Evolutionary conservation across 2,113 vertebrate species (phyloP).

Genomic region (Odontesthes bonariensis): DNA sequence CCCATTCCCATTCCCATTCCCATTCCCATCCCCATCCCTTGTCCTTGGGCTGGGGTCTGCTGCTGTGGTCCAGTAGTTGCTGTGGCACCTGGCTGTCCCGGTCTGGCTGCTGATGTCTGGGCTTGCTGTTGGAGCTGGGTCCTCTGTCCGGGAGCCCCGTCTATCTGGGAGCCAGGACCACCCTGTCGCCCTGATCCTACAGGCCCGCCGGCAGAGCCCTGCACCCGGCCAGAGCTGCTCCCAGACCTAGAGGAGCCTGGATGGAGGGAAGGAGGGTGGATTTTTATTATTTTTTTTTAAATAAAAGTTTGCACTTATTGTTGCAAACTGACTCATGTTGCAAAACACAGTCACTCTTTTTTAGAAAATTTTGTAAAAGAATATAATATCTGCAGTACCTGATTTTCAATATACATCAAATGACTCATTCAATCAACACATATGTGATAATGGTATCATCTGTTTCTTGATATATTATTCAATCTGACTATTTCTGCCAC

Average conservation of each 20-base stretch:
- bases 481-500: neutral
- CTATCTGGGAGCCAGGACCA: constrained; percentile 72
- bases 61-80: constrained; percentile 66
- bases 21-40: constrained; percentile 54
- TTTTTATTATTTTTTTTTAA: neutral
- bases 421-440: neutral
- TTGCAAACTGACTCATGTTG: neutral
- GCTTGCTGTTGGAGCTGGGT: constrained; percentile 80
- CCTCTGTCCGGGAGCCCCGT: constrained; percentile 76
- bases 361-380: too few relatives aligned
- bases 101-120: constrained; percentile 74
- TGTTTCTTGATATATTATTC: neutral
- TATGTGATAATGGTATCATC: constrained; percentile 5
- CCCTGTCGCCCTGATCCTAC: constrained; percentile 70
- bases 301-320: neutral
- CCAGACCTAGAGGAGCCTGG: constrained; percentile 75
- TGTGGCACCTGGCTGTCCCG: constrained; percentile 69
- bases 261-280: neutral
- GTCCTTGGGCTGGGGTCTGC: constrained; percentile 74
- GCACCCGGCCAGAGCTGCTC: constrained; percentile 57
- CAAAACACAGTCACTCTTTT: neutral
- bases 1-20: constrained; percentile 59
- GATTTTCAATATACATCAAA: too few relatives aligned
- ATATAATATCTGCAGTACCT: neutral
- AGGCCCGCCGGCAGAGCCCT: constrained; percentile 67